Evolutionary conservation across 2,888 invertebrate species (phyloP), one percentile per base, ranked within the genome.

Genomic region (Apamea sordens): DNA sequence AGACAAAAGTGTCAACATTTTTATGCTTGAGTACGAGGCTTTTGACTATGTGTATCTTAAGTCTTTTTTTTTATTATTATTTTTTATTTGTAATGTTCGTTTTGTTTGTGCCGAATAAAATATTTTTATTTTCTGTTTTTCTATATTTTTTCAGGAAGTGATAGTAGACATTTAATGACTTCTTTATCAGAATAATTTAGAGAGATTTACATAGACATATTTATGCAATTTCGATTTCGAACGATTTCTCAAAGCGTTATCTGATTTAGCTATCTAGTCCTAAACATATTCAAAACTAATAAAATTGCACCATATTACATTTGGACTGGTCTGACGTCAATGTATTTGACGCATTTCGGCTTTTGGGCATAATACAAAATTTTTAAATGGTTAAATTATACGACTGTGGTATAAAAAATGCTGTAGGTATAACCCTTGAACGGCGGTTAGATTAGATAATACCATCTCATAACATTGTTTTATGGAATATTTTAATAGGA

Each of bases 271-370:
- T 64, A 56, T 82, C 36, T 44, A 18, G 47, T 64, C 15, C 44
- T 44, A 53, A 59, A 81, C 3, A 61, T 65, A 80, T 70, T 65
- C 50, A 44, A 70, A 81, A 61, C 64, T 24, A 79, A 80, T 70
- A 79, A 79, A 65, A 61, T 82, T 81, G 15, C 82, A 64, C 82
- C 74, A 86, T 82, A 59, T 69, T 82, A 59, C 7, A 69, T 86
- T 86, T 61, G 18, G 18, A 32, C 50, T 6, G 32, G 50, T 73
- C 24, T 82, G 86, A 73, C 68, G 82, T 73, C n/a, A 59, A 59
- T 64, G 28, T 69, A 13, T 82, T 50, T n/a, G 36, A n/a, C 18
- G 53, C 13, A 47, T 84, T 41, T 69, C 15, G 10, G 10, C 2
- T 47, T 67, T 53, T 68, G 32, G 18, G 13, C 8, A 47, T 24